A percentile compares a stretch with the other conserved stretches of the same genome.
These are phyloP conservation scores for Stictocephala bisonia DNA, from an alignment of 2,888 invertebrate species.

Conservation along the genomic window DNA sequence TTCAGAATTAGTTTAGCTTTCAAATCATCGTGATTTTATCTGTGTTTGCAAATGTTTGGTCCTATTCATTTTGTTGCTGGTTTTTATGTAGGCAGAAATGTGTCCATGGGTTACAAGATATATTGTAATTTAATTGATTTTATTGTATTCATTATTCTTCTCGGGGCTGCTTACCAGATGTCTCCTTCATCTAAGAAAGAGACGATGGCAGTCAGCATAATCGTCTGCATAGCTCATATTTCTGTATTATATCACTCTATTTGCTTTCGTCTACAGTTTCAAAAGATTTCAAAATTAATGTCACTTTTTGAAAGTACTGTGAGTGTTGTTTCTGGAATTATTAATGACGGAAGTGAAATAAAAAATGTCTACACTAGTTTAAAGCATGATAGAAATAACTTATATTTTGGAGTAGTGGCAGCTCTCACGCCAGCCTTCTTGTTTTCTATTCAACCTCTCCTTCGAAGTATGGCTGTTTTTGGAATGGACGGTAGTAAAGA, in stretches of 20 bases:
- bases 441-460: slow-evolving; percentile 21
- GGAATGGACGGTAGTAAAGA: slow-evolving; percentile 7
- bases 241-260: slow-evolving; percentile 8
- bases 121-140: neutral
- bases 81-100: neutral
- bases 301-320: neutral
- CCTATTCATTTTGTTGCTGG: neutral
- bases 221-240: neutral
- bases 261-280: slow-evolving; percentile 6
- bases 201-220: slow-evolving; percentile 11
- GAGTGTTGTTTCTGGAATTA: neutral
- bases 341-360: neutral
- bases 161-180: slow-evolving; percentile 3
- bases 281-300: neutral
- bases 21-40: too few species aligned
- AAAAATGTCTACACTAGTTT: neutral
- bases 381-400: neutral
- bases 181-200: neutral
- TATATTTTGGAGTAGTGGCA: neutral
- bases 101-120: neutral
- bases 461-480: neutral
- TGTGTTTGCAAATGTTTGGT: neutral
- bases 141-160: neutral
- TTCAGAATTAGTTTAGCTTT: too few species aligned
- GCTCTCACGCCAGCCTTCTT: slow-evolving; percentile 10